A percentile compares a stretch with the other conserved stretches of the same genome.
Evolutionary conservation across 1,140 invertebrate species (phyloP).

Genomic region (Drosophila varians): DNA sequence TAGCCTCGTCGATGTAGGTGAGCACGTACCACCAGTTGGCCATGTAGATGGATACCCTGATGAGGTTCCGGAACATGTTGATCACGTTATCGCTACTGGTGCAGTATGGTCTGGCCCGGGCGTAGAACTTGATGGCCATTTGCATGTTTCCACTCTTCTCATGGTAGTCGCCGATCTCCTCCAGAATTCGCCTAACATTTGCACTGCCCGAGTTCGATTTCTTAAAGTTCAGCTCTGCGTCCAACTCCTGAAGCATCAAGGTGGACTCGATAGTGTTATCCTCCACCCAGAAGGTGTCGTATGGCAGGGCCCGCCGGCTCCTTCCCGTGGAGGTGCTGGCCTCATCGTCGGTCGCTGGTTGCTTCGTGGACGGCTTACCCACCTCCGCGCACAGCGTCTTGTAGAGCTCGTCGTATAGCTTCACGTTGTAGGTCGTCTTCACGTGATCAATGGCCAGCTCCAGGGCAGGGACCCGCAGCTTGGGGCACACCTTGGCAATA

Average conservation of each 20-base stretch:
- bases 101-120: slow-evolving; percentile 56
- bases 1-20: slow-evolving; percentile 67
- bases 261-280: slow-evolving; percentile 55
- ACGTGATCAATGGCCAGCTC: slow-evolving; percentile 59
- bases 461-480: slow-evolving; percentile 47
- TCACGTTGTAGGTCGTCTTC: slow-evolving; percentile 59
- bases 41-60: slow-evolving; percentile 64
- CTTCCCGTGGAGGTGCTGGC: slow-evolving; percentile 3
- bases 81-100: slow-evolving; percentile 65
- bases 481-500: slow-evolving; percentile 58
- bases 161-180: slow-evolving; percentile 67
- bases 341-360: not conserved
- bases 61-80: slow-evolving; percentile 58
- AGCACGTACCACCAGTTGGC: slow-evolving; percentile 68
- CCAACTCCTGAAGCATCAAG: slow-evolving; percentile 57
- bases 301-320: not conserved
- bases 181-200: slow-evolving; percentile 53
- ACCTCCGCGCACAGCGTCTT: slow-evolving; percentile 25
- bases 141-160: slow-evolving; percentile 61
- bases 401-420: slow-evolving; percentile 59
- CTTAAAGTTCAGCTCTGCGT: slow-evolving; percentile 62
- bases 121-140: slow-evolving; percentile 60
- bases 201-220: slow-evolving; percentile 54
- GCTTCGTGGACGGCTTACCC: not conserved
- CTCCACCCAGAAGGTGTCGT: slow-evolving; percentile 45